These are phyloP conservation scores for Drosophila fungiperda DNA, from an alignment of 2,888 invertebrate genomes.

Conservation along the genomic window DNA sequence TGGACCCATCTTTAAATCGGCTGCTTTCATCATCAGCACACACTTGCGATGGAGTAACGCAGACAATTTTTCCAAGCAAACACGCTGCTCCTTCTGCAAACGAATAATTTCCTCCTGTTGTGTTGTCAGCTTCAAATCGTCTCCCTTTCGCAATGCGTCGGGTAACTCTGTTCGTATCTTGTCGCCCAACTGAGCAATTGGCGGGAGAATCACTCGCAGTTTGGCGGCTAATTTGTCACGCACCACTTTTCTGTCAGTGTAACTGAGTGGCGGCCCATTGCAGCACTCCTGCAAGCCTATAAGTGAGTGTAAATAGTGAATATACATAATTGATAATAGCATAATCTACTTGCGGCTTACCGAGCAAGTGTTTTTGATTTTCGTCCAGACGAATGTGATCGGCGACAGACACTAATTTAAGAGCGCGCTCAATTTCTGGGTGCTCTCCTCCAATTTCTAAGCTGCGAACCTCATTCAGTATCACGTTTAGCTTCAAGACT, in stretches of 20 bases:
- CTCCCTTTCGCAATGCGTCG: slow-evolving; percentile 51
- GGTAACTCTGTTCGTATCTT: slow-evolving; percentile 76
- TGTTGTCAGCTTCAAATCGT: slow-evolving; percentile 20
- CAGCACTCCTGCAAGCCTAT: slow-evolving; percentile 52
- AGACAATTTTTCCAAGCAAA: slow-evolving; percentile 62
- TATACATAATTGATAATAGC: background rate
- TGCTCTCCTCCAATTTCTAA: slow-evolving; percentile 43
- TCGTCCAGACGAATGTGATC: slow-evolving; percentile 61
- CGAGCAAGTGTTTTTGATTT: slow-evolving; percentile 48
- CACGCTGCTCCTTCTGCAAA: slow-evolving; percentile 75
- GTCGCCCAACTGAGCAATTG: slow-evolving; percentile 65
- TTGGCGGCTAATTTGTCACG: slow-evolving; percentile 64
- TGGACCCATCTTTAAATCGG: slow-evolving; percentile 81
- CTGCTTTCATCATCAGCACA: slow-evolving; percentile 70
- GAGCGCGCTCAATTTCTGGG: slow-evolving; percentile 56
- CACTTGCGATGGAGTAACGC: slow-evolving; percentile 74
- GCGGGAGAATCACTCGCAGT: slow-evolving; percentile 56
- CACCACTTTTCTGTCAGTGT: slow-evolving; percentile 81
- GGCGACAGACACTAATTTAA: slow-evolving; percentile 61
- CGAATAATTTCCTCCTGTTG: slow-evolving; percentile 62
- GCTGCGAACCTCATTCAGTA: slow-evolving; percentile 67
- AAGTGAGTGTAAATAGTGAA: background rate
- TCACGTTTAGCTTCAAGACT: slow-evolving; percentile 74
- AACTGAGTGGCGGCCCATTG: slow-evolving; percentile 56
- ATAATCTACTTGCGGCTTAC: slow-evolving; percentile 32